phyloP scores from a whole-genome alignment of 2,113 vertebrate genomes.

The Amazona guildingii region DNA sequence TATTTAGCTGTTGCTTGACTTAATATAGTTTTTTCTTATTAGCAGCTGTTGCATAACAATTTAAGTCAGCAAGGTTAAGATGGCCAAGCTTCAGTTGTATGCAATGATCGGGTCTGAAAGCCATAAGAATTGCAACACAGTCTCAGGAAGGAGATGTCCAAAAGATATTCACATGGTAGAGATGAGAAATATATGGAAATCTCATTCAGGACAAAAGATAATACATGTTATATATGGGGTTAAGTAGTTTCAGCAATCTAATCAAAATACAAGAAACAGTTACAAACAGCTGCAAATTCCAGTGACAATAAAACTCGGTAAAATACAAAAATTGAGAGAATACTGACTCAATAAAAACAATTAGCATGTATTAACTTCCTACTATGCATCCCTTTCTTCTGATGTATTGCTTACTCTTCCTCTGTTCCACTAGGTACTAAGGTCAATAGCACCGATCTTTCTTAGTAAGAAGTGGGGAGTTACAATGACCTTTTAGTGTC shows the following conservation, averaged over 20 bases:
- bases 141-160: not conserved
- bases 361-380: not conserved
- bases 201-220: not conserved
- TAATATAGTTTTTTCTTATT: not conserved
- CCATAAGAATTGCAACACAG: not conserved
- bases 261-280: not conserved
- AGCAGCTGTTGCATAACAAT: not conserved
- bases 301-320: not conserved
- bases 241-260: not conserved
- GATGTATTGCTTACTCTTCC: not conserved
- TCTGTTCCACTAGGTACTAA: not conserved
- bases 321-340: not conserved
- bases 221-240: accelerated
- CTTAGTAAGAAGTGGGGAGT: not conserved
- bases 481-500: not conserved
- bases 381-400: not conserved
- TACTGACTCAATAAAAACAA: not conserved
- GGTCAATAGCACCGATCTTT: not conserved
- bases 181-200: not conserved
- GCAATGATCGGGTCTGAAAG: not conserved
- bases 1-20: not conserved
- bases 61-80: not conserved
- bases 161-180: not conserved
- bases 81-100: not conserved
- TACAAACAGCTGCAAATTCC: not conserved